These are phyloP conservation scores for Pedionomus torquatus DNA, from an alignment of 2,113 vertebrate species.

Conservation along the genomic window DNA sequence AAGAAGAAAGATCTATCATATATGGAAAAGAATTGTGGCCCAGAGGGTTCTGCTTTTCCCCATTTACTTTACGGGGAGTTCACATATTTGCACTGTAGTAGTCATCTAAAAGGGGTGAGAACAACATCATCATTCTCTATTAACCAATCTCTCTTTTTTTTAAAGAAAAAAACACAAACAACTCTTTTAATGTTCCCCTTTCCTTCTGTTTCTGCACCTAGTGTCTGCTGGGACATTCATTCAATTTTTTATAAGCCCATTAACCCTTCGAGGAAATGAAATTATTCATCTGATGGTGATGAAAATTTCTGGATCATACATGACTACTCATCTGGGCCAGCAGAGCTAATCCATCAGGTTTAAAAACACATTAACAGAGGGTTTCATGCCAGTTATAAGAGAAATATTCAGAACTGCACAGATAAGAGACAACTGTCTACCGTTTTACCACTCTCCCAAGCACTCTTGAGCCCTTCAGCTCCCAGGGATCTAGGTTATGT, in stretches of 20 bases:
- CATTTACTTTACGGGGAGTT: not conserved
- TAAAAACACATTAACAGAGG: not conserved
- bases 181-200: not conserved
- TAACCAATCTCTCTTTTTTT: not conserved
- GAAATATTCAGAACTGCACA: not conserved
- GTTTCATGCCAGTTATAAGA: not conserved
- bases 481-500: not conserved
- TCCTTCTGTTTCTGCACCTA: not conserved
- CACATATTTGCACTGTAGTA: not conserved
- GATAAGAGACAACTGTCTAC: not conserved
- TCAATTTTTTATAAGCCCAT: not conserved
- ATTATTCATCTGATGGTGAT: not conserved
- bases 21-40: slow-evolving; percentile 16
- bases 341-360: not conserved
- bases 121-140: not conserved
- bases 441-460: not conserved
- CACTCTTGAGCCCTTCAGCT: not conserved
- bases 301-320: not conserved
- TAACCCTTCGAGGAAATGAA: not conserved
- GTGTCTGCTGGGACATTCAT: not conserved
- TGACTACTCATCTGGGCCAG: not conserved
- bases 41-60: slow-evolving; percentile 17
- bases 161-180: not conserved
- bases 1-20: slow-evolving; percentile 41
- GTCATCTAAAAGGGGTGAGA: not conserved